These are phyloP conservation scores for Eupithecia subfuscata DNA, from an alignment of 2,888 invertebrate genomes.

Conservation along the genomic window DNA sequence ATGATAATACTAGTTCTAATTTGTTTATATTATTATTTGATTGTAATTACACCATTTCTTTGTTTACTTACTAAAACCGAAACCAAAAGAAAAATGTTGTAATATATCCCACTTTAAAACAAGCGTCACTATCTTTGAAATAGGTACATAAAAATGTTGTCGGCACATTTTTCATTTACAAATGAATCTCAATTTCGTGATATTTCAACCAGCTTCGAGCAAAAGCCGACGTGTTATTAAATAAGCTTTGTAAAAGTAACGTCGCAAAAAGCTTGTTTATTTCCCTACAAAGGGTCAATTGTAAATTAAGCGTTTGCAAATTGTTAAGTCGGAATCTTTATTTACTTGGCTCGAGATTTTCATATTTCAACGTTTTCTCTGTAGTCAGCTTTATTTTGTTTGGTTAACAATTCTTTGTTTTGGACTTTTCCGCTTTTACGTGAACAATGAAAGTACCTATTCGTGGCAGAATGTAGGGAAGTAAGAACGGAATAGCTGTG, in stretches of 20 bases:
- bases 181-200: neutral
- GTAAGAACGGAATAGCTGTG: neutral
- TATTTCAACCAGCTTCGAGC: neutral
- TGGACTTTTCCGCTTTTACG: neutral
- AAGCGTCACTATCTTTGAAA: no score
- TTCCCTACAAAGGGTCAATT: conserved; percentile 22
- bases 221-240: neutral
- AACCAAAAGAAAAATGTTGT: no score
- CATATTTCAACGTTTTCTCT: neutral
- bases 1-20: no score
- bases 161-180: neutral
- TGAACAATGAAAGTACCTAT: neutral
- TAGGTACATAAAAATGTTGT: no score
- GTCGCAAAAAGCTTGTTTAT: conserved; percentile 9
- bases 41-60: no score
- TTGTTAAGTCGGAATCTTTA: conserved; percentile 13
- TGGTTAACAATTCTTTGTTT: no score
- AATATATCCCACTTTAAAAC: no score
- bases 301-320: conserved; percentile 17
- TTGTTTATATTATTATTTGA: no score
- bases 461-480: neutral
- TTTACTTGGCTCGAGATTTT: conserved; percentile 3
- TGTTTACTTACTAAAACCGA: no score
- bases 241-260: neutral
- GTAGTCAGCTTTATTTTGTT: neutral